Evolutionary conservation across 2,888 invertebrate species (phyloP), one percentile per base, ranked within the genome.

Genomic region (Oxycera nigricornis): DNA sequence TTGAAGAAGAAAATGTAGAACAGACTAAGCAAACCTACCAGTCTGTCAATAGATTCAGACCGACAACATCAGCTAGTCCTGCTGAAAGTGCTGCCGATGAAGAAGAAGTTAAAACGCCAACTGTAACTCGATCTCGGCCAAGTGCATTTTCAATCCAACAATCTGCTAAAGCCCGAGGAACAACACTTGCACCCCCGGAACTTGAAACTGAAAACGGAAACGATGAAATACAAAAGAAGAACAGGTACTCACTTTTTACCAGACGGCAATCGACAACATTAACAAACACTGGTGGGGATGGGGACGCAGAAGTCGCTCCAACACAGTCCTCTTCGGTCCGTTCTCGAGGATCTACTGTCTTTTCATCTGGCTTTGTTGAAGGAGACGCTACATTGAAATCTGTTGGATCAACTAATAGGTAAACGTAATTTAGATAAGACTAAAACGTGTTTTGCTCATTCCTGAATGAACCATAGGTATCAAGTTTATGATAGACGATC

Each of bases 401-500:
- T 6, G 30, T 68, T 41, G 41, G 59, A 9, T 59, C 74, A 2
- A 52, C 65, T 20, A 68, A 57, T 59, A 41, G 57, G 57, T 55
- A 74, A 55, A 28, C 17, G 7, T 67, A 46, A 4, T 35, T 39
- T 2, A 14, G 14, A 35, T 35, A 7, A 35, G 11, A n/a, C 24
- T 24, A 55, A 17, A 50, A 50, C 50, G 17, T 14, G 4, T 50
- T 50, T 55, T 24, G 6, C 6, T 1, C 1, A 39, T 46, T 67
- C 24, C n/a, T 7, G 2, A 55, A 31, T n/a, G n/a, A n/a, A n/a
- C n/a, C n/a, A n/a, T 39, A 84, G 84, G 73, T 84, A 85, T 75
- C 84, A 83, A 76, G 82, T 81, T 57, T 78, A 83, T 68, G 83
- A 84, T 73, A 80, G 85, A 28, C 81, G 83, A 22, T 82, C 67